Evolutionary conservation across 2,888 invertebrate genomes (phyloP).

Genomic region (Drosophila leonis): DNA sequence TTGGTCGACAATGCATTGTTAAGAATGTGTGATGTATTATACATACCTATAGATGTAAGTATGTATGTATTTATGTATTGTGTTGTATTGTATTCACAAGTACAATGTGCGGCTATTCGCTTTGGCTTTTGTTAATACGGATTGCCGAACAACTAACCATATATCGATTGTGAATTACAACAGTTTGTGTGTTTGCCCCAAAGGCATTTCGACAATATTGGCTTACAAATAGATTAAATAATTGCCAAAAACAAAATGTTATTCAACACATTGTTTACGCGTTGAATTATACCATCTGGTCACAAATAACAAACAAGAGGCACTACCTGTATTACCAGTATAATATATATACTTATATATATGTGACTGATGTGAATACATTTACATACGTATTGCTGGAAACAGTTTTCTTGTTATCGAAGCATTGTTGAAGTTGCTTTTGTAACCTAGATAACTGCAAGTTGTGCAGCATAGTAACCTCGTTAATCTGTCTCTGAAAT

Average conservation of each 20-base stretch:
- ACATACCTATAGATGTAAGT: neutral
- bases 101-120: constrained; percentile 11
- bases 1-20: neutral
- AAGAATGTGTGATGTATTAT: neutral
- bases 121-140: constrained; percentile 53
- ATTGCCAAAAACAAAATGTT: constrained; percentile 1
- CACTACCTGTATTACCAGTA: neutral
- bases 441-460: constrained; percentile 5
- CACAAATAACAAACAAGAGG: constrained; percentile 3
- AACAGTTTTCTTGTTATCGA: neutral
- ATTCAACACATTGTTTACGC: constrained; percentile 3
- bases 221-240: constrained; percentile 13
- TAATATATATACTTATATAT: neutral
- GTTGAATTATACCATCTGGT: constrained; percentile 2
- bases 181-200: constrained; percentile 1
- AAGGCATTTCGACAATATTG: constrained; percentile 7
- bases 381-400: neutral
- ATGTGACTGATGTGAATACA: neutral
- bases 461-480: constrained; percentile 29
- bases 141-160: constrained; percentile 38
- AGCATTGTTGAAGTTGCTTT: neutral
- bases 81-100: neutral
- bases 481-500: constrained; percentile 43
- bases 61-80: neutral
- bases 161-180: constrained; percentile 9